Conservation (phyloP, 2,888 invertebrate species). For the Epinotia brunnichana region DNA sequence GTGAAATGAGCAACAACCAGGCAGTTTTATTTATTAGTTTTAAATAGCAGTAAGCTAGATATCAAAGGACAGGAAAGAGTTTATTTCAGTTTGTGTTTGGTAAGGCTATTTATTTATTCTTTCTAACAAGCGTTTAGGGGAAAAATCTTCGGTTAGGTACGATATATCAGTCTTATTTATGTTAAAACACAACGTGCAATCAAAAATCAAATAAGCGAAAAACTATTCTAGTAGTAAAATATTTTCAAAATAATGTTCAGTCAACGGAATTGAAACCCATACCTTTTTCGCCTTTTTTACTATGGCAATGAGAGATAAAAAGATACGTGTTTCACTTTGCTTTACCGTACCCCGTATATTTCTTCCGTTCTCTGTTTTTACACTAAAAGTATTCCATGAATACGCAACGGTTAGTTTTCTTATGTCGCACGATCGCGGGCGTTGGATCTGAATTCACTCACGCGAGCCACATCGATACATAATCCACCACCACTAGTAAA, state of each 20-base stretch:
- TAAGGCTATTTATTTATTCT: background rate
- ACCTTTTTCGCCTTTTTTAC: too few relatives aligned
- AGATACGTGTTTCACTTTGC: too few relatives aligned
- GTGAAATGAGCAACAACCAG: too few relatives aligned
- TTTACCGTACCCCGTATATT: too few relatives aligned
- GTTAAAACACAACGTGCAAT: background rate
- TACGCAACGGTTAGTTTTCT: constrained; percentile 19
- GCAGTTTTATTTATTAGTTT: background rate
- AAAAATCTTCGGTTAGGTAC: background rate
- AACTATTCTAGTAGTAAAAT: background rate
- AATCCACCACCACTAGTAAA: constrained; percentile 5
- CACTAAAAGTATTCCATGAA: constrained; percentile 17
- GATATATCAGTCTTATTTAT: background rate
- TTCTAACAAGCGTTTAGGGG: background rate
- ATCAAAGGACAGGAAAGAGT: background rate
- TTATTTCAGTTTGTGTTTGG: constrained; percentile 1
- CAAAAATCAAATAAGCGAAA: background rate
- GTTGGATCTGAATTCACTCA: constrained; percentile 28
- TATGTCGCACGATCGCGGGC: constrained; percentile 11
- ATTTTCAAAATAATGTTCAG: too few relatives aligned
- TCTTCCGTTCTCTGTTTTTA: background rate
- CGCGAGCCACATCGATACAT: constrained; percentile 14
- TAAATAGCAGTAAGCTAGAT: background rate
- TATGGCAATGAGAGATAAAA: too few relatives aligned
- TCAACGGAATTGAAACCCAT: too few relatives aligned